Conservation (phyloP, 2,113 vertebrate species). For the Podocnemis expansa region DNA sequence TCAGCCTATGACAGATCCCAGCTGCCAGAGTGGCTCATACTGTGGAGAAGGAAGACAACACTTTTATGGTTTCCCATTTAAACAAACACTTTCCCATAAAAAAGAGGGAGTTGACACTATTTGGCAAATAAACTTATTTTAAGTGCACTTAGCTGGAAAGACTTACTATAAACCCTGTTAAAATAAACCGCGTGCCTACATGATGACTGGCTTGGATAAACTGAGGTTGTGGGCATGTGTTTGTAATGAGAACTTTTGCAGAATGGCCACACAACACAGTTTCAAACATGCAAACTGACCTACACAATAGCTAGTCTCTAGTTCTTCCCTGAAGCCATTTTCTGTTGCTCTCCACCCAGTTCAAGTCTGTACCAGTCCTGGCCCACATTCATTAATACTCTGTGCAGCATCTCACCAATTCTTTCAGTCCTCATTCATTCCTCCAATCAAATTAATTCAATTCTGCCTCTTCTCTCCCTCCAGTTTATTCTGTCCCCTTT, state of each 20-base stretch:
- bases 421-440: neutral
- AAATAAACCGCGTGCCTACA: neutral
- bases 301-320: neutral
- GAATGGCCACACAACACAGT: neutral
- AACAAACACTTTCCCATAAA: constrained; percentile 34
- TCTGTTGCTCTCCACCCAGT: neutral
- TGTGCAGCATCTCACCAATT: constrained; percentile 28
- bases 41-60: constrained; percentile 10
- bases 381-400: neutral
- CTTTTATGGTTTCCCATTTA: constrained; percentile 24
- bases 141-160: constrained; percentile 13
- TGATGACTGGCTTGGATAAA: neutral
- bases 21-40: neutral
- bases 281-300: neutral
- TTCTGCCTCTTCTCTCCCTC: neutral
- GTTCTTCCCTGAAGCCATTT: neutral
- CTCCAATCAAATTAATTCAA: neutral
- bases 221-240: neutral
- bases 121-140: constrained; percentile 28
- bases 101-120: constrained; percentile 20
- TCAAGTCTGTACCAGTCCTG: neutral
- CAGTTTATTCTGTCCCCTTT: constrained; percentile 7
- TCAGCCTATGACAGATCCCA: neutral
- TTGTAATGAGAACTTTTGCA: neutral
- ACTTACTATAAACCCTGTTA: neutral